Percentiles rank a stretch among this genome's conserved stretches.
Conservation (phyloP, 2,797 vertebrate species). For the Gallinago nigripennis region DNA sequence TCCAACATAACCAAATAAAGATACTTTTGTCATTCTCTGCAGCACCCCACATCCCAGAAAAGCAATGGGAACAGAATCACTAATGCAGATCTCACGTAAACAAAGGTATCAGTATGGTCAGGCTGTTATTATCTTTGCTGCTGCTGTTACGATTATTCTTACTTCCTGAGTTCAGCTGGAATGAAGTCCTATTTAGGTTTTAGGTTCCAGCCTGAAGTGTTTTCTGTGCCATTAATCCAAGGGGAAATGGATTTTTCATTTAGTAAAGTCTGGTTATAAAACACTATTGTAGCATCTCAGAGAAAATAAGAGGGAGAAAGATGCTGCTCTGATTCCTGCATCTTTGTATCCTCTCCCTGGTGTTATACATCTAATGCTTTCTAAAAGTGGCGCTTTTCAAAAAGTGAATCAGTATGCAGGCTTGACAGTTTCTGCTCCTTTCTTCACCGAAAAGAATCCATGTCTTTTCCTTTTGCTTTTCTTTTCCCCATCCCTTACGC, state of each 20-base stretch:
- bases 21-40: neutral
- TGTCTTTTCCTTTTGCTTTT: neutral
- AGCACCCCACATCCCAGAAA: neutral
- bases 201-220: conserved; percentile 1
- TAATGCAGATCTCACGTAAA: neutral
- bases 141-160: neutral
- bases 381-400: neutral
- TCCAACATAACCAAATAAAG: neutral
- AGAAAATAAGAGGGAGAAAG: neutral
- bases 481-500: neutral
- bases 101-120: neutral
- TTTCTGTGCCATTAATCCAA: conserved; percentile 27
- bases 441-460: neutral
- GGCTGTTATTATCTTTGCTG: conserved; percentile 1
- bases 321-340: neutral
- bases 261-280: neutral
- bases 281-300: neutral
- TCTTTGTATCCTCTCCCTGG: neutral
- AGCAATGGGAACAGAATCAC: neutral
- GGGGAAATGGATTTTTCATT: conserved; percentile 47
- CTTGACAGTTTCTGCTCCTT: neutral
- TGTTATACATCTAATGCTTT: neutral
- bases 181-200: neutral
- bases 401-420: neutral
- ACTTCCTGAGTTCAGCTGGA: neutral